phyloP scores from a whole-genome alignment of 2,888 invertebrate species.

The Caenorhabditis becei region DNA sequence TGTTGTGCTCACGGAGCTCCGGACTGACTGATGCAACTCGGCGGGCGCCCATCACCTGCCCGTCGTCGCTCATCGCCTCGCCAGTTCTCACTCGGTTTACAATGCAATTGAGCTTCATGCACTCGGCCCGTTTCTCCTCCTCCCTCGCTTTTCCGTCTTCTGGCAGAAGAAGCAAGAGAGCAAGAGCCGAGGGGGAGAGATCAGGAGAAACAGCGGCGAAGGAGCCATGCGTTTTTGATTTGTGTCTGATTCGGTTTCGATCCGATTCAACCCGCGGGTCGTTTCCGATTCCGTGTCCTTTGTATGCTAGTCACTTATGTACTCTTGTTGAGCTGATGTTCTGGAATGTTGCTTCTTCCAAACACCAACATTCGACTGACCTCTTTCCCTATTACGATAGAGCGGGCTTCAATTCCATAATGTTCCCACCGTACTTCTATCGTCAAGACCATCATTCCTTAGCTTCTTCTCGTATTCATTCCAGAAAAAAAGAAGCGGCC shows the following conservation, averaged over 20 bases:
- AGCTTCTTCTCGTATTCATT: too few relatives aligned
- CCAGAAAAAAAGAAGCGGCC: not conserved
- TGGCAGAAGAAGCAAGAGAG: not conserved
- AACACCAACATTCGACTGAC: too few relatives aligned
- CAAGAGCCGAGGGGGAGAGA: not conserved
- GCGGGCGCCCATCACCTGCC: slow-evolving; percentile 30
- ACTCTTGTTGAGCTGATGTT: too few relatives aligned
- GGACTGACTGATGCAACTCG: slow-evolving; percentile 31
- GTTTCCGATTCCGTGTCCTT: too few relatives aligned
- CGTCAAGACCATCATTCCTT: too few relatives aligned
- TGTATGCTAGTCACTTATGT: too few relatives aligned
- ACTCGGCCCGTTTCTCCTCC: slow-evolving; percentile 16
- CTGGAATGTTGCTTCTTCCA: too few relatives aligned
- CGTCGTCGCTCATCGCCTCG: slow-evolving; percentile 12
- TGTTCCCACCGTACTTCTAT: too few relatives aligned
- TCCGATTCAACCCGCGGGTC: not conserved
- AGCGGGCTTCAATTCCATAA: too few relatives aligned
- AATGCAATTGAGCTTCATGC: slow-evolving; percentile 27
- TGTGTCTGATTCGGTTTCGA: slow-evolving; percentile 18
- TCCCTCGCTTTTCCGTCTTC: slow-evolving; percentile 18
- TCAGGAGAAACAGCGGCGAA: not conserved
- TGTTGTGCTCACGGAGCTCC: slow-evolving; percentile 10
- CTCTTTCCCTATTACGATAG: too few relatives aligned
- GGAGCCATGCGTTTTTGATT: slow-evolving; percentile 37
- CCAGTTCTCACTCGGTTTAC: slow-evolving; percentile 28